phyloP scores from a whole-genome alignment of 1,140 invertebrate species.

The Drosophila micromelanica region DNA sequence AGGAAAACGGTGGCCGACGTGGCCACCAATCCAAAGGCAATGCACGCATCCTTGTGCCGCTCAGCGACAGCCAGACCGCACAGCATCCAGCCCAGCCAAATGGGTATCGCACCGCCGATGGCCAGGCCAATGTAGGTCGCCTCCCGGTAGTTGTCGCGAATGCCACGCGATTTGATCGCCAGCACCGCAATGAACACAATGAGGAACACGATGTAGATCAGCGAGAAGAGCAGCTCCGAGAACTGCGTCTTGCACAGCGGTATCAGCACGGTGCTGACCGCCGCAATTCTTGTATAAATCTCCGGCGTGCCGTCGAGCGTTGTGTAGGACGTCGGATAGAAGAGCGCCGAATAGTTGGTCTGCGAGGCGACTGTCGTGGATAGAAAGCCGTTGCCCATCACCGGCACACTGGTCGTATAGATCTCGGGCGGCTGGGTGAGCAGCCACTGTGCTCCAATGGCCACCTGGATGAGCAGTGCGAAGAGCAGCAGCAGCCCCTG shows the following conservation, averaged over 20 bases:
- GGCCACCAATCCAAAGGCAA: conserved; percentile 93
- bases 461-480: conserved; percentile 94
- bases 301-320: conserved; percentile 67
- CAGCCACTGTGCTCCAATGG: conserved; percentile 94
- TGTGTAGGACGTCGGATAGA: conserved; percentile 81
- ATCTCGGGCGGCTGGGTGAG: conserved; percentile 89
- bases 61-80: conserved; percentile 91
- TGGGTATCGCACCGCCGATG: conserved; percentile 91
- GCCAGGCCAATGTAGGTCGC: conserved; percentile 95
- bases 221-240: conserved; percentile 90
- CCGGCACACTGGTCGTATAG: conserved; percentile 84
- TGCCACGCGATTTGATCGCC: conserved; percentile 92
- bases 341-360: conserved; percentile 68
- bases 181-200: conserved; percentile 93
- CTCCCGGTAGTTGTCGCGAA: conserved; percentile 96
- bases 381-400: conserved; percentile 69
- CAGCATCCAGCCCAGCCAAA: conserved; percentile 94
- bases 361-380: conserved; percentile 71
- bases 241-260: conserved; percentile 88
- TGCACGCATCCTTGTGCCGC: conserved; percentile 92
- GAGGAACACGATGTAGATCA: conserved; percentile 93
- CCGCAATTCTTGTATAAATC: conserved; percentile 73
- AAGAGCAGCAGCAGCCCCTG: conserved; percentile 95
- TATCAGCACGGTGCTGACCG: conserved; percentile 80
- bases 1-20: conserved; percentile 94